Evolutionary conservation across 2,888 invertebrate species (phyloP).

Genomic region (Polyommatus icarus): DNA sequence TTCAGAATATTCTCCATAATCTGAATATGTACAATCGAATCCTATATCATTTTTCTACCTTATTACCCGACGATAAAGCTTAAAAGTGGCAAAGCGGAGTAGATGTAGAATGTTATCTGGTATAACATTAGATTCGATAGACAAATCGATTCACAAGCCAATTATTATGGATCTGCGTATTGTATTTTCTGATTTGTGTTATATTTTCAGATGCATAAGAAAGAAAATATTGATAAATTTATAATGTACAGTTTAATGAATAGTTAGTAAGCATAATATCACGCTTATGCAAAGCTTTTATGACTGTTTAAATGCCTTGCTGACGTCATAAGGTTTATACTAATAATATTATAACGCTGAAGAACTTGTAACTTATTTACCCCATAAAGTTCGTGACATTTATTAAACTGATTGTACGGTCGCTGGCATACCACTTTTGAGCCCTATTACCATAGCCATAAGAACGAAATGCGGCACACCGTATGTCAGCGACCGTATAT

Average conservation of each 20-base stretch:
- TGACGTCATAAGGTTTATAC: neutral
- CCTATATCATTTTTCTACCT: neutral
- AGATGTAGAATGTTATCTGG: neutral
- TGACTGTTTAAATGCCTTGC: no score
- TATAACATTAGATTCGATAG: no score
- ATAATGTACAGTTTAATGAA: no score
- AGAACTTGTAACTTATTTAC: neutral
- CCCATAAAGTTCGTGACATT: neutral
- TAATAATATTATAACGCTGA: neutral
- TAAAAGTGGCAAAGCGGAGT: neutral
- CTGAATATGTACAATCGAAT: neutral
- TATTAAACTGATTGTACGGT: neutral
- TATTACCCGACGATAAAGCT: no score
- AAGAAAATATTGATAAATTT: neutral
- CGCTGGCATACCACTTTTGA: neutral
- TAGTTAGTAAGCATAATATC: neutral
- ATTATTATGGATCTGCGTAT: no score
- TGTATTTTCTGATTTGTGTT: no score
- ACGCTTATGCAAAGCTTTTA: neutral
- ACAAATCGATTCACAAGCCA: neutral
- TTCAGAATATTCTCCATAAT: constrained; percentile 1
- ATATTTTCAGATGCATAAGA: neutral
- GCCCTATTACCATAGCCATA: neutral
- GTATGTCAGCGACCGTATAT: constrained; percentile 34
- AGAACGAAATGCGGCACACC: neutral